Evolutionary conservation across 2,888 invertebrate species (phyloP).

Genomic region (Limnephilus auricula): DNA sequence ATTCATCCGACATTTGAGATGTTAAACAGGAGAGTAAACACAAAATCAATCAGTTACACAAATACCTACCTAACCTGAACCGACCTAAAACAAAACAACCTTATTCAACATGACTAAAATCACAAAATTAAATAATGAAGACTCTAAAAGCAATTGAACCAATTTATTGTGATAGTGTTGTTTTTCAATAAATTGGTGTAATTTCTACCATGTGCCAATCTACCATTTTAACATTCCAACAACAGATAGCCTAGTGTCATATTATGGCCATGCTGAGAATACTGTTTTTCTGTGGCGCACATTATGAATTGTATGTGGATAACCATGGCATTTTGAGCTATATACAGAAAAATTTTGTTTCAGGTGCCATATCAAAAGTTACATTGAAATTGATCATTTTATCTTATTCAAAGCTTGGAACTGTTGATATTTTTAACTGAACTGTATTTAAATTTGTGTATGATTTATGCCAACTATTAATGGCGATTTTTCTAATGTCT

Average conservation of each 20-base stretch:
- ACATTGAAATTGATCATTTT: background rate
- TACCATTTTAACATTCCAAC: slow-evolving; percentile 31
- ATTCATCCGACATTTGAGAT: no score
- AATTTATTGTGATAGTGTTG: background rate
- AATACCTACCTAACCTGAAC: no score
- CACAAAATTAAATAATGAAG: background rate
- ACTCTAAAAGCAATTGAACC: background rate
- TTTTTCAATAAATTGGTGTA: slow-evolving; percentile 10
- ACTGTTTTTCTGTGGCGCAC: background rate
- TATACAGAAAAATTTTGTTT: background rate
- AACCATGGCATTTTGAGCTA: background rate
- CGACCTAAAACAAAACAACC: background rate
- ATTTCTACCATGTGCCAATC: background rate
- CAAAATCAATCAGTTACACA: background rate
- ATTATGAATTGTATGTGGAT: background rate
- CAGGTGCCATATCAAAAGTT: background rate
- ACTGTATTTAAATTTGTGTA: background rate
- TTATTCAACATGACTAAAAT: background rate
- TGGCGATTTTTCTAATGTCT: no score
- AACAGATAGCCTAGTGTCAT: background rate
- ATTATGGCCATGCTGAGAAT: background rate
- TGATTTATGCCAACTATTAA: background rate
- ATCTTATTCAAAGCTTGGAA: no score
- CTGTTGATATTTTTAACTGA: background rate
- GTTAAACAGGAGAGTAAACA: background rate